Evolutionary conservation across 2,113 vertebrate species (phyloP).

Genomic region (Triplophysa dalaica): DNA sequence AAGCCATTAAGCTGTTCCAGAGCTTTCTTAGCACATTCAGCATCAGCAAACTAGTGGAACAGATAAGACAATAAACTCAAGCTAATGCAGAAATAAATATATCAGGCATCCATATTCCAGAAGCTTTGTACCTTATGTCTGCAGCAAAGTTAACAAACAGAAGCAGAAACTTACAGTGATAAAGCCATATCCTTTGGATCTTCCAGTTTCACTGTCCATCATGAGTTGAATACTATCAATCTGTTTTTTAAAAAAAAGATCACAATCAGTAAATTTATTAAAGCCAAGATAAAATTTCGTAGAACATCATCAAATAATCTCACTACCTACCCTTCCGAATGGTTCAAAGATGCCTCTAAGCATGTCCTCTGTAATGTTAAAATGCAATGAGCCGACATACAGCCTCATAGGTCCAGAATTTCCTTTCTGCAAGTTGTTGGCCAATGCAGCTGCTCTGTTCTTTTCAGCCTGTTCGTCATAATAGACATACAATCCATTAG

Average conservation of each 20-base stretch:
- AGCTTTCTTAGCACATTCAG: constrained; percentile 95
- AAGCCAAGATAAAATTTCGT: not conserved
- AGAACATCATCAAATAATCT: not conserved
- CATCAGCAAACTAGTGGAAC: constrained; percentile 84
- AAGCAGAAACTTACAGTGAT: constrained; percentile 83
- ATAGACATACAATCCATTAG: not conserved
- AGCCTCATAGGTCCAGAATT: constrained; percentile 89
- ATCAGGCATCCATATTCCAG: not conserved
- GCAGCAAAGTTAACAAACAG: not conserved
- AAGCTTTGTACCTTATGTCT: not conserved
- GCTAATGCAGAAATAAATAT: not conserved
- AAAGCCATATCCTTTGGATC: constrained; percentile 96
- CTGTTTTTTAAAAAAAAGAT: constrained; percentile 39
- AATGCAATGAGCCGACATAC: constrained; percentile 93
- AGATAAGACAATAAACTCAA: not conserved
- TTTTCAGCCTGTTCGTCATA: constrained; percentile 85
- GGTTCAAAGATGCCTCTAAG: constrained; percentile 95
- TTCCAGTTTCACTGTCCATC: constrained; percentile 95
- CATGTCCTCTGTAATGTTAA: constrained; percentile 98
- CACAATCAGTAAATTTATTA: not conserved
- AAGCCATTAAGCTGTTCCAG: constrained; percentile 96
- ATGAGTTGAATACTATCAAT: constrained; percentile 98
- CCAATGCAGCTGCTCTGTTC: constrained; percentile 93
- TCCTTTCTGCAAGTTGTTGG: constrained; percentile 92
- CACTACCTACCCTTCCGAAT: constrained; percentile 84